Evolutionary conservation across 92 coral and sea anemone genomes (phyloP), one percentile per base, ranked within the genome.

Genomic region (Zoanthus solanderi): DNA sequence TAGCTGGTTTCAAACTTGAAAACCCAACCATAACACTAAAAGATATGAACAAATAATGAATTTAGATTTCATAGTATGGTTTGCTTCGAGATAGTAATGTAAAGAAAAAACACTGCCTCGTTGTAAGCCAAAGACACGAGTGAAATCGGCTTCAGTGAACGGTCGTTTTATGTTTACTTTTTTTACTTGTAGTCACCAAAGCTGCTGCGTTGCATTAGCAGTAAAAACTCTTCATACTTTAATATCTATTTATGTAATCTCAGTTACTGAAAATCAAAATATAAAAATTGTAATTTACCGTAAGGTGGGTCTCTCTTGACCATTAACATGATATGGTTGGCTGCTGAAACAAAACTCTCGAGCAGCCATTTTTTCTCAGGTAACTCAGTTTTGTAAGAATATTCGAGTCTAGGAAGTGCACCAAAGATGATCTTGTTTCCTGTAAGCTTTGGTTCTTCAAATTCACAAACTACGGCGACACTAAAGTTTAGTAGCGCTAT

Each of bases 221-320:
- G 56, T 3, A 50, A 50, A 7, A 50, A 7, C 56, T 4, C 6
- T 50, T 7, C 56, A 50, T 50, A 7, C 56, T 50, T 7, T 50
- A 50, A 1, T 7, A 50, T 4, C 12, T 50, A 50, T 11, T 63
- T 23, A 30, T 17, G 30, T 17, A 23, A 63, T 5, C 69, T 63
- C 29, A n/a, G 30, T n/a, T 4, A 17, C 2, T 17, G 28, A 63
- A 60, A 15, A 14, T 17, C 9, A 17, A 17, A 18, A 63, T 5
- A 63, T 17, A n/a, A 63, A 17, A 17, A 63, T 2, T 5, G 65
- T 17, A 17, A 1, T 0, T 91, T 95, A 95, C 98, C 98, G 82
- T 95, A 95, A 0, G 98, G 98, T 0, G 96, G 98, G 1, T 92
- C 90, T 32, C 78, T 76, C 83, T 79, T 89, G 77, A 93, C 56